phyloP scores from a whole-genome alignment of 2,888 invertebrate genomes.

The Catocala sponsa region DNA sequence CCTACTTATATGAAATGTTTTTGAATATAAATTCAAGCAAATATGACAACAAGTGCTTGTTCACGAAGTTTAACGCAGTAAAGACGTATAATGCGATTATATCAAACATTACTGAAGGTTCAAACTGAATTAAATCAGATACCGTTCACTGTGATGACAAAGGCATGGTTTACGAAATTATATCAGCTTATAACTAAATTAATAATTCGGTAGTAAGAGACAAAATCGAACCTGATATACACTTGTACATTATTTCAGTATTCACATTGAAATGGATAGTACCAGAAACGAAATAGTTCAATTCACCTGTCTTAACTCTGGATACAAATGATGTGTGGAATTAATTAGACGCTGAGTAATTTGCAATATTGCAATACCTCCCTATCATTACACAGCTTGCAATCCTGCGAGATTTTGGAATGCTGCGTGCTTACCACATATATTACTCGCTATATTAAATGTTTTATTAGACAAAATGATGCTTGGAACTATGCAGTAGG shows the following conservation, averaged over 20 bases:
- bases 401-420: slow-evolving; percentile 1
- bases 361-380: neutral
- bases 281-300: neutral
- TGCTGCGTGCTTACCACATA: neutral
- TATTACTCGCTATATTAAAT: neutral
- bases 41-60: neutral
- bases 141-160: slow-evolving; percentile 31
- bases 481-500: neutral
- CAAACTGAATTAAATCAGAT: slow-evolving; percentile 30
- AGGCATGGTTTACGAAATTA: slow-evolving; percentile 40
- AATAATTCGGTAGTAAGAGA: slow-evolving; percentile 6
- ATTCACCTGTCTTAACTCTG: neutral
- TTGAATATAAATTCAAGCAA: neutral
- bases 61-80: neutral
- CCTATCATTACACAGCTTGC: neutral
- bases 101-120: slow-evolving; percentile 31
- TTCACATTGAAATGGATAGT: neutral
- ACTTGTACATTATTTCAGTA: neutral
- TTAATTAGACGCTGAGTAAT: neutral
- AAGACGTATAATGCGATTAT: slow-evolving; percentile 37
- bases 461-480: neutral
- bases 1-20: no score
- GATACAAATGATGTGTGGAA: neutral
- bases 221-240: neutral
- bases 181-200: slow-evolving; percentile 22